These are phyloP conservation scores for Troides helena DNA, from an alignment of 2,888 invertebrate genomes.

Conservation along the genomic window DNA sequence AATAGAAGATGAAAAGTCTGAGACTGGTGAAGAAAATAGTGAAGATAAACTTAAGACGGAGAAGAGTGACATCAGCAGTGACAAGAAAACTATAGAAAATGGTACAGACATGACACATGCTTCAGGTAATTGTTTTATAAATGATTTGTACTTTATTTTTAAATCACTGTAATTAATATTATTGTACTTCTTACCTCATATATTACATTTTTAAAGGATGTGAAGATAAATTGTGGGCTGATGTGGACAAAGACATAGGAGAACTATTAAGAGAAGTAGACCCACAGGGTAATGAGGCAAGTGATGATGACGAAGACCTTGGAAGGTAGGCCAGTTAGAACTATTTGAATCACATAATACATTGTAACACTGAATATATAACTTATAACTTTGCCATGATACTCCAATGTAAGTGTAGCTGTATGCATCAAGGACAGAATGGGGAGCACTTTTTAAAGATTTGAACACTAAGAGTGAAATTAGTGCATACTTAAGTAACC, in stretches of 20 bases:
- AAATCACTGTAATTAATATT: no score
- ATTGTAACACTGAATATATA: no score
- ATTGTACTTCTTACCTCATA: no score
- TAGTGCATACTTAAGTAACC: no score
- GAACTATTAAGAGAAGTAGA: conserved; percentile 86
- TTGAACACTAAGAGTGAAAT: no score
- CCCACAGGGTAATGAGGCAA: conserved; percentile 85
- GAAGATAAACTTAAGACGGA: conserved; percentile 55
- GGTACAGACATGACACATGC: conserved; percentile 55
- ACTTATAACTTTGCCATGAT: no score
- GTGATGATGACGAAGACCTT: conserved; percentile 83
- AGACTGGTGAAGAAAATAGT: conserved; percentile 45
- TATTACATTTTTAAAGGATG: conserved; percentile 54
- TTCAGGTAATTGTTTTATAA: conserved; percentile 3
- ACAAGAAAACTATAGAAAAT: conserved; percentile 69
- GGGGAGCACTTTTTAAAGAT: no score
- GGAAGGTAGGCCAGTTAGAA: conserved; percentile 67
- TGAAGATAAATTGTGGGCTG: conserved; percentile 89
- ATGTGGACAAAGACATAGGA: conserved; percentile 90
- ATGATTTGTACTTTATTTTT: no score
- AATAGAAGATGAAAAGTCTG: conserved; percentile 64
- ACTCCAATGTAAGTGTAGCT: background rate
- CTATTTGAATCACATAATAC: background rate
- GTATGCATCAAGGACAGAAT: background rate
- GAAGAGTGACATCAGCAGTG: conserved; percentile 67